Evolutionary conservation across 2,888 invertebrate genomes (phyloP), one percentile per base, ranked within the genome.

Genomic region (Napeogenes sylphis): DNA sequence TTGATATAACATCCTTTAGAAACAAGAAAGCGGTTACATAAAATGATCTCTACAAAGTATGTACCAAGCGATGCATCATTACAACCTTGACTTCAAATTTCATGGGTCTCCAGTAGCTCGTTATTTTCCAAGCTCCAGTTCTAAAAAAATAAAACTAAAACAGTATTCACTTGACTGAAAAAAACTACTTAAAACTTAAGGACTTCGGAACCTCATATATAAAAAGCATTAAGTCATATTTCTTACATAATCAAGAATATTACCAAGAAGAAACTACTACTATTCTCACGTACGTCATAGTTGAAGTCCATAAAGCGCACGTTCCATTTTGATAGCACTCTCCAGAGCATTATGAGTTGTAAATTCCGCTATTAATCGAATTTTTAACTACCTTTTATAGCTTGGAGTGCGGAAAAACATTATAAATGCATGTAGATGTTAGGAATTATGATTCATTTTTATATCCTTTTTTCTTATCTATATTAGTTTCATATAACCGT

Each of bases 291-390:
- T 58, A 59, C 45, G 10, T 53, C 68, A 63, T 58, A 64, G 56
- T 64, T 62, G 53, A 51, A 53, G 59, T 61, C 62, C 64, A 63
- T 68, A 64, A 66, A 63, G 65, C 68, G 62, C 73, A 73, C 73
- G 73, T 73, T 55, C 69, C 68, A 66, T 59, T 68, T 73, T 73
- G 72, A 73, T 73, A 68, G 70, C 67, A 65, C 62, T 68, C 67
- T 59, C 63, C 55, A 53, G 66, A 63, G 63, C 66, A 61, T 63
- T 65, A 59, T 64, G 42, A 53, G 65, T 62, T 68, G 67, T 68
- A 70, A 68, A 68, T 68, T 68, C 67, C 59, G 58, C 66, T 63
- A 68, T 66, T 69, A 68, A 69, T 69, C 69, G 69, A 68, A 68
- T 69, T 69, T 69, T 66, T 66, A 66, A 69, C 63, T 64, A 64